Percentiles rank a stretch among this genome's conserved stretches.
Conservation (phyloP, 2,113 vertebrate species). For the Triplophysa dalaica region DNA sequence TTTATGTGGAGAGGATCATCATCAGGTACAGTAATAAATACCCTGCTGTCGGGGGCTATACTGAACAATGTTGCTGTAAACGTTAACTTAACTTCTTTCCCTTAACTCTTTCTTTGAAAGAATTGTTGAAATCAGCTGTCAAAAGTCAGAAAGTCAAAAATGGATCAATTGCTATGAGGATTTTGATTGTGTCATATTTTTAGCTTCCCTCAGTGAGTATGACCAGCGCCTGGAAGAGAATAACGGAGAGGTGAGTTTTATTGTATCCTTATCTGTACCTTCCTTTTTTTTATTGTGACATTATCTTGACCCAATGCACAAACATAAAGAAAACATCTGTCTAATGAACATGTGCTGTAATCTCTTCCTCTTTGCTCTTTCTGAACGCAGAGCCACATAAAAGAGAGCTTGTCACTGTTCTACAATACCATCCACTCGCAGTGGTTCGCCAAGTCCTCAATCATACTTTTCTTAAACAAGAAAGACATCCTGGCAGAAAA, state of each 20-base stretch:
- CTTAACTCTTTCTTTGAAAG: constrained; percentile 57
- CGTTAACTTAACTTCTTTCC: neutral
- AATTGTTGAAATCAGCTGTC: constrained; percentile 87
- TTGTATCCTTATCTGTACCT: too few species aligned
- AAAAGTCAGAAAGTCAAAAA: constrained; percentile 86
- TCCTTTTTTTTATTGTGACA: too few species aligned
- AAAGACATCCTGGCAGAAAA: constrained; percentile 87
- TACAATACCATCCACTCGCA: constrained; percentile 83
- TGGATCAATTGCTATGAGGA: constrained; percentile 93
- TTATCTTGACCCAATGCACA: too few species aligned
- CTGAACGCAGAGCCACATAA: constrained; percentile 82
- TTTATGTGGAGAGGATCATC: constrained; percentile 78
- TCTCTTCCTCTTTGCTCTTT: neutral
- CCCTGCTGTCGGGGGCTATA: neutral
- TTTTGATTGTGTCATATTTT: constrained; percentile 84
- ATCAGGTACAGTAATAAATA: constrained; percentile 72
- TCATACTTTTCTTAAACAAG: constrained; percentile 92
- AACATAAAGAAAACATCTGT: neutral
- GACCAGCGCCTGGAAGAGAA: constrained; percentile 76
- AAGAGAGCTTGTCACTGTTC: constrained; percentile 85
- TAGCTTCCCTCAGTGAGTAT: constrained; percentile 89
- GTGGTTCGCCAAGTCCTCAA: constrained; percentile 81
- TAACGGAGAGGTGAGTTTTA: constrained; percentile 74
- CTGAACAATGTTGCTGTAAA: neutral
- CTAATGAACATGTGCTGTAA: neutral